These are phyloP conservation scores for Rhagologus leucostigma DNA, from an alignment of 2,113 vertebrate genomes.

Conservation along the genomic window DNA sequence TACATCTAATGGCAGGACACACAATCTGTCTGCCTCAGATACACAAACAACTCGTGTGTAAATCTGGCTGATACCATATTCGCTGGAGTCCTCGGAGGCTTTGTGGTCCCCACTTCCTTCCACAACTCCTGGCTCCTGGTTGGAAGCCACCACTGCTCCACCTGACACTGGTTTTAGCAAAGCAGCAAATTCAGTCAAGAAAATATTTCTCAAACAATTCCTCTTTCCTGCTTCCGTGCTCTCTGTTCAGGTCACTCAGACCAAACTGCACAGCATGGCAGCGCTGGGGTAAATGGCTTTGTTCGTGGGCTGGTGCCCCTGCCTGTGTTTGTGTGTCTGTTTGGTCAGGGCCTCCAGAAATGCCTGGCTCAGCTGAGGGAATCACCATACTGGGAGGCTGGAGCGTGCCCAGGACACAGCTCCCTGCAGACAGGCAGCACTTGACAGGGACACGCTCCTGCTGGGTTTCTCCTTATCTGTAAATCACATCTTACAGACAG, in stretches of 20 bases:
- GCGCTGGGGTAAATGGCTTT: background rate
- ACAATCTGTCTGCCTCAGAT: background rate
- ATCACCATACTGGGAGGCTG: background rate
- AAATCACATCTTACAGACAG: background rate
- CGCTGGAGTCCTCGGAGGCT: background rate
- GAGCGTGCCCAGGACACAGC: background rate
- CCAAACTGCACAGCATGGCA: no score
- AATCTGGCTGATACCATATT: background rate
- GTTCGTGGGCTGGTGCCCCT: rapidly evolving
- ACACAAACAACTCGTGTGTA: background rate
- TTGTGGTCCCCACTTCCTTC: background rate
- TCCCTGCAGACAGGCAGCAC: background rate
- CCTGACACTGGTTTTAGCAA: background rate
- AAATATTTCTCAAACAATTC: background rate
- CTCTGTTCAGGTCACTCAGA: background rate
- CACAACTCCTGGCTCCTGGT: background rate
- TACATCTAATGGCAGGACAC: background rate
- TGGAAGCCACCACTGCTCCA: background rate
- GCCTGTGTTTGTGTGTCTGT: rapidly evolving
- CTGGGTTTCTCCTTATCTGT: background rate
- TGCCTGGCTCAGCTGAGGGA: rapidly evolving
- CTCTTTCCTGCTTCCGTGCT: background rate
- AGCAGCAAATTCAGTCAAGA: background rate
- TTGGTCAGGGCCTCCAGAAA: background rate
- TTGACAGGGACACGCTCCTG: background rate